Evolutionary conservation across 2,797 vertebrate genomes (phyloP), one percentile per base, ranked within the genome.

Genomic region (Anomalospiza imberbis): DNA sequence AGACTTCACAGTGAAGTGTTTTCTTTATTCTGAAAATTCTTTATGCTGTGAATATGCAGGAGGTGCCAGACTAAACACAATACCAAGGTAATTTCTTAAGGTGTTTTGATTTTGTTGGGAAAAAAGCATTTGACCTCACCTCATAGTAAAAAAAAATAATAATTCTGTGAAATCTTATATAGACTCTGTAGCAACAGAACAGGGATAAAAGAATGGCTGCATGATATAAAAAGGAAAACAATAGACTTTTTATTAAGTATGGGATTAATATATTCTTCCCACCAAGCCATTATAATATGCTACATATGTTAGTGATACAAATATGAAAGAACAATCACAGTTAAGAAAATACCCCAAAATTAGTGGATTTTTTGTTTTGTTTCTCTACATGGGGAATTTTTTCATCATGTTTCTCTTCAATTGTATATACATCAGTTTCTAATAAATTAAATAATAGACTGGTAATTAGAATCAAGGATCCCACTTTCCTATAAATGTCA

Each of bases 331-430:
- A 34, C 1, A 21, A 54, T 31, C n/a, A 28, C 12, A 28, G 6
- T n/a, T 67, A 28, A 13, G 10, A 26, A 45, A 36, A 16, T 36
- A 6, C 3, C 0, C 8, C 8, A 4, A 36, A 7, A 4, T 1
- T 28, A 17, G 9, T 9, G 6, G 3, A 10, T 51, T 16, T 44
- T 74, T 61, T 70, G 3, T 10, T 81, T 76, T 60, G 7, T n/a
- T 79, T 65, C 24, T 61, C 51, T 67, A 40, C 8, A 38, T 9
- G 19, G 9, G 13, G 2, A 29, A 2, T 6, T 36, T 57, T 88
- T 78, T 76, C 24, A 36, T 83, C 29, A 32, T 13, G 6, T 13
- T 13, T 91, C 21, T 67, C 28, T 78, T 66, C 7, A 24, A 22
- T 25, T 55, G 5, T 29, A 47, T 31, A 36, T 55, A 40, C 1